Conservation (phyloP, 2,113 vertebrate species). For the Sphaerodactylus townsendi region DNA sequence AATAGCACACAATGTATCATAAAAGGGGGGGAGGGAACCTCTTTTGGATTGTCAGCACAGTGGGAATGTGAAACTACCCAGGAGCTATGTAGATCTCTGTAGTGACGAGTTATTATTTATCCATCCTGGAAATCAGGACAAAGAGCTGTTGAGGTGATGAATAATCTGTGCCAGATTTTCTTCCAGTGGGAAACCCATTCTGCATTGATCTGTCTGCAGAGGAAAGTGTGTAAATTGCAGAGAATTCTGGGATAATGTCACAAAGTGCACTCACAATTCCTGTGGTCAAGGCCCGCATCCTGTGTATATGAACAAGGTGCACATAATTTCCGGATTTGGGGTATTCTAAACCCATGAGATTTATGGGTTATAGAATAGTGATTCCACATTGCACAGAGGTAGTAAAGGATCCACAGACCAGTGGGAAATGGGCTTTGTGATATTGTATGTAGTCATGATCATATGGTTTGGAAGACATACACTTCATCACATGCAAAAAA, state of each 20-base stretch:
- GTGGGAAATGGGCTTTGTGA: no score
- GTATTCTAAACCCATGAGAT: no score
- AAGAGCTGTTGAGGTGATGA: conserved; percentile 38
- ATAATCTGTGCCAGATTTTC: conserved; percentile 36
- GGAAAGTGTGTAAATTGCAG: not conserved
- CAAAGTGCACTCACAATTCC: not conserved
- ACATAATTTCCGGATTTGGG: not conserved
- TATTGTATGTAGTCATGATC: no score
- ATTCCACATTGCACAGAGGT: no score
- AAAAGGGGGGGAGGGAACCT: not conserved
- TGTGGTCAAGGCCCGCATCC: not conserved
- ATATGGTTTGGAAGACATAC: no score
- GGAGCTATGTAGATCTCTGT: conserved; percentile 44
- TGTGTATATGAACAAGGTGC: not conserved
- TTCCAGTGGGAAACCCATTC: not conserved
- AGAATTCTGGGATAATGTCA: not conserved
- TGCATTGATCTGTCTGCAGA: conserved; percentile 5
- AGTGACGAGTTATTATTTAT: conserved; percentile 41
- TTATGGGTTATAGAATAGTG: no score
- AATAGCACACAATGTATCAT: not conserved
- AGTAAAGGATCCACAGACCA: no score
- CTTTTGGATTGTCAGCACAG: conserved; percentile 23
- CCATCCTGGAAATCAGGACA: conserved; percentile 45
- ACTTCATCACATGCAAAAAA: no score
- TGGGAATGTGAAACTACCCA: conserved; percentile 56